phyloP scores from a whole-genome alignment of 2,797 vertebrate genomes.

The Pteronotus mesoamericanus region DNA sequence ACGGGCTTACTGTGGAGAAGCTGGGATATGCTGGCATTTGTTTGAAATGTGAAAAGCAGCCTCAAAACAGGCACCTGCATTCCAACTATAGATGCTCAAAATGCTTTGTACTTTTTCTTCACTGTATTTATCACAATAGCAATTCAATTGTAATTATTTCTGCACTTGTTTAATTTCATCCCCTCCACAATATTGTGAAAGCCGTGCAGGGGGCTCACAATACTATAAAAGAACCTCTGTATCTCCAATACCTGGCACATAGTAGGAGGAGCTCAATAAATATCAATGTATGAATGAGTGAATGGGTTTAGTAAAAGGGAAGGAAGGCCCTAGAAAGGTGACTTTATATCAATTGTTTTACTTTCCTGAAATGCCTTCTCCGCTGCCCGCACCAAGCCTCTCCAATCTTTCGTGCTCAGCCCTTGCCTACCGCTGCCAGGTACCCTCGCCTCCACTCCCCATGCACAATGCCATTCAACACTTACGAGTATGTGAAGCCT shows the following conservation, averaged over 20 bases:
- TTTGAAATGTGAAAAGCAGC: not conserved
- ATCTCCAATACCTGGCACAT: not conserved
- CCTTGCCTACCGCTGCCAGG: not conserved
- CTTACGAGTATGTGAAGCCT: not conserved
- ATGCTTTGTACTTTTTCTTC: not conserved
- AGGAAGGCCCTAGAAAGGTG: not conserved
- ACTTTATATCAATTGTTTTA: not conserved
- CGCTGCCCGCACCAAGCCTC: not conserved
- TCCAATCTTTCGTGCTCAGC: not conserved
- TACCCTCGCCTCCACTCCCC: not conserved
- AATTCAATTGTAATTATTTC: not conserved
- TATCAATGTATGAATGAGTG: not conserved
- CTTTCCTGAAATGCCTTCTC: not conserved
- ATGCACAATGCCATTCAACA: not conserved
- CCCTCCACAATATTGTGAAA: not conserved
- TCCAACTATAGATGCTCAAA: not conserved
- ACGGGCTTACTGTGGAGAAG: not conserved
- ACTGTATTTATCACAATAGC: not conserved
- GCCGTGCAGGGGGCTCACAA: not conserved
- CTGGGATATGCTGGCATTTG: not conserved
- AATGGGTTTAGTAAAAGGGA: not conserved
- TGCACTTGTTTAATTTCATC: not conserved
- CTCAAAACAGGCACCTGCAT: not conserved
- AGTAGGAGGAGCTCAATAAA: not conserved
- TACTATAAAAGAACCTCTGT: not conserved